Evolutionary conservation across 2,797 vertebrate genomes (phyloP).

Genomic region (Chloroceryle amazona): DNA sequence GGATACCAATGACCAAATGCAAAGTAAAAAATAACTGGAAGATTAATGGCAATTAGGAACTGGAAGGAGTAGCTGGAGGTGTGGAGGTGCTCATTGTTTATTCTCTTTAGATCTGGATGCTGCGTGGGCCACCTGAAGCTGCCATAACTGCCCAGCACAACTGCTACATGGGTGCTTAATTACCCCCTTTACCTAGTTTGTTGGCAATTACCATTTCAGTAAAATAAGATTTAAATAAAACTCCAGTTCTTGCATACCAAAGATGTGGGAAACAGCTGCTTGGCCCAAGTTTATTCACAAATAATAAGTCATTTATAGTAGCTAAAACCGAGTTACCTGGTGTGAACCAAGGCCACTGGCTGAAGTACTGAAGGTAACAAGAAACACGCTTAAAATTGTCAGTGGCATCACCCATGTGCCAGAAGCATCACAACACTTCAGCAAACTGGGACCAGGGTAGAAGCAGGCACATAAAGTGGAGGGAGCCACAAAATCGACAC

Average conservation of each 20-base stretch:
- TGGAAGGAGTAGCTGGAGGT: background rate
- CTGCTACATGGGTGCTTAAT: background rate
- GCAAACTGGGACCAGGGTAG: background rate
- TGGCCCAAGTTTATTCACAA: background rate
- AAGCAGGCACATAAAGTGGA: background rate
- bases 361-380: background rate
- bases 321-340: background rate
- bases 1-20: background rate
- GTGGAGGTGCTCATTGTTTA: background rate
- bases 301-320: background rate
- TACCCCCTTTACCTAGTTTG: background rate
- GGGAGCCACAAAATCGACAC: background rate
- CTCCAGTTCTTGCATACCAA: background rate
- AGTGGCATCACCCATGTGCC: no score
- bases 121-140: background rate
- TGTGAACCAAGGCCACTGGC: background rate
- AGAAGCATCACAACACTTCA: background rate
- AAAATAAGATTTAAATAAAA: background rate
- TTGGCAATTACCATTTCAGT: background rate
- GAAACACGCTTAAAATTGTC: background rate
- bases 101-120: background rate
- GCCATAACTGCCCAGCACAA: background rate
- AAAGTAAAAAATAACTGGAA: background rate
- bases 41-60: background rate
- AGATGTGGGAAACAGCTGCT: background rate